Percentiles rank a stretch among this genome's conserved stretches.
phyloP scores from a whole-genome alignment of 2,113 vertebrate genomes.

The Nycticorax nycticorax region DNA sequence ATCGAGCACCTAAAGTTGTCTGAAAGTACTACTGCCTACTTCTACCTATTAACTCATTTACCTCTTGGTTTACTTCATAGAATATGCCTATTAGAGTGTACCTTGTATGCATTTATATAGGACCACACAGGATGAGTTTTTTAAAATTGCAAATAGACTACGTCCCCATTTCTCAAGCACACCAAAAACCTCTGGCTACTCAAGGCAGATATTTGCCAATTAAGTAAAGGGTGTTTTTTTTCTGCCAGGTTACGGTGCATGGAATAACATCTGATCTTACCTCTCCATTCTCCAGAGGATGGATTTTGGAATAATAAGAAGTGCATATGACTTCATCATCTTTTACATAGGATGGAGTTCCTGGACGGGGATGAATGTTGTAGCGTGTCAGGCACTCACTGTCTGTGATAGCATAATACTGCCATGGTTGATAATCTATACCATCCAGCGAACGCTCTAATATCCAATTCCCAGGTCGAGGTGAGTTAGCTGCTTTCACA shows the following conservation, averaged over 20 bases:
- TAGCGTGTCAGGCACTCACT: constrained; percentile 92
- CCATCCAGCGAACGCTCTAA: constrained; percentile 91
- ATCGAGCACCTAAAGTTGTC: not conserved
- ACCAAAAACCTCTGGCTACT: not conserved
- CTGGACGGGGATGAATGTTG: constrained; percentile 84
- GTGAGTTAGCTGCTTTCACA: constrained; percentile 94
- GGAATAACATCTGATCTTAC: constrained; percentile 72
- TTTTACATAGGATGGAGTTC: constrained; percentile 86
- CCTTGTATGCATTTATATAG: not conserved
- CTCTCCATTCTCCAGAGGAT: constrained; percentile 98
- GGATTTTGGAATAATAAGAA: constrained; percentile 95
- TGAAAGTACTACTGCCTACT: not conserved
- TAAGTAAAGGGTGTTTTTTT: fast-evolving
- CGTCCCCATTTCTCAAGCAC: not conserved
- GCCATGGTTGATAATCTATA: constrained; percentile 88
- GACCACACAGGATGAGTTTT: fast-evolving
- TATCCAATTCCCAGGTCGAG: constrained; percentile 96
- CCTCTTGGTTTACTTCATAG: not conserved
- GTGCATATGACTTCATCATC: constrained; percentile 98
- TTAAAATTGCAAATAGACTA: not conserved
- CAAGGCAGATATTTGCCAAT: not conserved
- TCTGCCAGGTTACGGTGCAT: not conserved
- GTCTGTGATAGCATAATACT: constrained; percentile 94
- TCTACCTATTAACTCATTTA: not conserved
- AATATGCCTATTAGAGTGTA: not conserved